phyloP scores from a whole-genome alignment of 2,888 invertebrate genomes.

The Agonum fuliginosum region DNA sequence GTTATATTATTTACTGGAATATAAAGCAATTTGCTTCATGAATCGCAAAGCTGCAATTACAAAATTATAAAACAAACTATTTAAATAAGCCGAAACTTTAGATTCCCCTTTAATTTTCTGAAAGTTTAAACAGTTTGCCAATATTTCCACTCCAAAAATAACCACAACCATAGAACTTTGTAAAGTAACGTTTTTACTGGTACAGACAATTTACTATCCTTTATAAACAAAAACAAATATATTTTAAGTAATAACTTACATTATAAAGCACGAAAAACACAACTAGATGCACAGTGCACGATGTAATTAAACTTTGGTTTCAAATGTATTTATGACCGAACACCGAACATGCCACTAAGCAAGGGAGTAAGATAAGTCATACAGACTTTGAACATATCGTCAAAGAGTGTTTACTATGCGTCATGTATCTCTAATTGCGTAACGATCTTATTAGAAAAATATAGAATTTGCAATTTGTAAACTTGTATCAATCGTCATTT shows the following conservation, averaged over 20 bases:
- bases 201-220: background rate
- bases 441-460: conserved; percentile 27
- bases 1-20: too few relatives aligned
- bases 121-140: too few relatives aligned
- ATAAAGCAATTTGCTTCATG: too few relatives aligned
- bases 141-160: too few relatives aligned
- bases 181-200: too few relatives aligned
- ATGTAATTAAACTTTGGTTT: background rate
- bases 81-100: too few relatives aligned
- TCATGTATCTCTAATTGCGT: conserved; percentile 42
- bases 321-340: conserved; percentile 23
- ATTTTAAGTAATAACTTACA: background rate
- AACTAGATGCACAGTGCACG: background rate
- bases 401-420: conserved; percentile 49
- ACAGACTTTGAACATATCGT: conserved; percentile 55
- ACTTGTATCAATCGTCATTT: conserved; percentile 14
- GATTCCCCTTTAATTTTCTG: too few relatives aligned
- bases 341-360: background rate
- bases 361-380: conserved; percentile 9
- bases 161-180: too few relatives aligned
- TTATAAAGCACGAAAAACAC: background rate
- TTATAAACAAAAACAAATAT: conserved; percentile 1
- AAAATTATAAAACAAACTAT: too few relatives aligned
- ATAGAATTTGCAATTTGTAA: conserved; percentile 14
- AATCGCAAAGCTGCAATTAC: background rate